Conservation (phyloP, 2,113 vertebrate genomes). For the Proteles cristata region DNA sequence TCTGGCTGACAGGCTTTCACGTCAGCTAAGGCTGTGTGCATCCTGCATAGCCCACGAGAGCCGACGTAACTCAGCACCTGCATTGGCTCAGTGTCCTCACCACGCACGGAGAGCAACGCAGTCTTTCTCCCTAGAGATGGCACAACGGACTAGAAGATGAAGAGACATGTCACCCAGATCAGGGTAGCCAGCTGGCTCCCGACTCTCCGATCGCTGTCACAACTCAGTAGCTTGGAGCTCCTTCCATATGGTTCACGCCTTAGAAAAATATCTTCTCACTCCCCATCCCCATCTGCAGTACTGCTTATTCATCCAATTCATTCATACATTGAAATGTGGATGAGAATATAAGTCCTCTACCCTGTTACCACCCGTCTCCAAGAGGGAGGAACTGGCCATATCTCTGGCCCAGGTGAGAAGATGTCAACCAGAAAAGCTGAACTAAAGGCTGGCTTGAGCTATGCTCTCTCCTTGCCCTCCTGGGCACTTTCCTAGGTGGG, state of each 20-base stretch:
- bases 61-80: not conserved
- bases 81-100: not conserved
- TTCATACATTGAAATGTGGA: conserved; percentile 25
- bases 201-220: not conserved
- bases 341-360: not conserved
- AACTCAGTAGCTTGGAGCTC: conserved; percentile 29
- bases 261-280: conserved; percentile 23
- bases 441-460: not conserved
- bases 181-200: conserved; percentile 63
- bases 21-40: not conserved
- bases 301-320: conserved; percentile 33
- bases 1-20: not conserved
- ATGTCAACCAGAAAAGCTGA: not conserved
- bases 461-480: not conserved
- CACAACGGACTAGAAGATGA: conserved; percentile 16
- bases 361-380: not conserved
- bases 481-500: not conserved
- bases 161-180: conserved; percentile 31
- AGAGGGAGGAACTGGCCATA: no score
- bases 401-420: not conserved
- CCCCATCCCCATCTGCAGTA: not conserved
- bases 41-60: not conserved
- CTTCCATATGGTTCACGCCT: conserved; percentile 61
- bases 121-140: not conserved
- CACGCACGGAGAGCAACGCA: not conserved